Conservation (phyloP, 1,140 invertebrate genomes). For the Conopomorpha cramerella region DNA sequence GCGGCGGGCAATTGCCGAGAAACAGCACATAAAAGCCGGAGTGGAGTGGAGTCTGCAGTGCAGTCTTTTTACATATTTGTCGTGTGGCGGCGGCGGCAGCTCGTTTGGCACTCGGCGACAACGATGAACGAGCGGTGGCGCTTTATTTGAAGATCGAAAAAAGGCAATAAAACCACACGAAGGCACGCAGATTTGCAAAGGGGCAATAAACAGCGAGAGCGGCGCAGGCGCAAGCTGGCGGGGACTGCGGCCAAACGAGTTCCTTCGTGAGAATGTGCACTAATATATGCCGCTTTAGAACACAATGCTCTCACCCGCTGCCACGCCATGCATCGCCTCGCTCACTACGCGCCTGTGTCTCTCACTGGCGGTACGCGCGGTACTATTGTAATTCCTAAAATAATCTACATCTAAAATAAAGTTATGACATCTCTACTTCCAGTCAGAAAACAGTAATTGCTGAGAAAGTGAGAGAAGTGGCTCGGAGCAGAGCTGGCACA, state of each 20-base stretch:
- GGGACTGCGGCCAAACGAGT: slow-evolving; percentile 24
- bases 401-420: too few relatives aligned
- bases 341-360: too few relatives aligned
- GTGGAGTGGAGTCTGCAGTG: neutral
- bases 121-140: slow-evolving; percentile 12
- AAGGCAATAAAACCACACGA: slow-evolving; percentile 19
- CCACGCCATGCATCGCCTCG: slow-evolving; percentile 19
- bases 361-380: too few relatives aligned
- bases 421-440: too few relatives aligned
- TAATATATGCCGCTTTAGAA: slow-evolving; percentile 31
- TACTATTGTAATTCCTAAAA: too few relatives aligned
- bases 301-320: slow-evolving; percentile 18
- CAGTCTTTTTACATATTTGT: slow-evolving; percentile 15
- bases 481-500: too few relatives aligned
- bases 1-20: neutral
- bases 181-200: slow-evolving; percentile 34
- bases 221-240: slow-evolving; percentile 8
- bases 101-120: slow-evolving; percentile 17
- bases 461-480: too few relatives aligned
- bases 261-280: slow-evolving; percentile 33
- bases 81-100: slow-evolving; percentile 5
- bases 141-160: slow-evolving; percentile 34
- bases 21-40: neutral
- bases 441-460: too few relatives aligned
- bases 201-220: slow-evolving; percentile 31